Evolutionary conservation across 2,113 vertebrate species (phyloP), one percentile per base, ranked within the genome.

Genomic region (Peromyscus californicus): DNA sequence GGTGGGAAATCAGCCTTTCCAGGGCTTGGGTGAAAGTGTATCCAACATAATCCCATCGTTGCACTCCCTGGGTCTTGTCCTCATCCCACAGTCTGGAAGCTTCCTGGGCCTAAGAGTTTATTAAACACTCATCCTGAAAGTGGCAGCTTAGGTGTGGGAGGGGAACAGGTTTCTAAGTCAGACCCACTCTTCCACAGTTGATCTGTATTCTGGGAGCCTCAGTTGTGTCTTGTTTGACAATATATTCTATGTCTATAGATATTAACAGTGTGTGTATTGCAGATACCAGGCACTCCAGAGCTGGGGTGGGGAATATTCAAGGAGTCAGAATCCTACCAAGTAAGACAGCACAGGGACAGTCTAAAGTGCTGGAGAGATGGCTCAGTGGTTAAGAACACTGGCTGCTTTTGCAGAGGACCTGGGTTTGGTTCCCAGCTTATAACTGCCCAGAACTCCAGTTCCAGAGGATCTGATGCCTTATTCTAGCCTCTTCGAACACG

Each of bases 111-210:
- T 31, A 24, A 90, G 39, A 51, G 33, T 61, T 76, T 76, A 65
- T 51, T 92, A 13, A 61, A 33, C 72, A 24, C 42, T 89, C 45
- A 79, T 74, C 48, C 57, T 67, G 10, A 69, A 69, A 96, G 67
- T 36, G 48, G 83, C 88, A 70, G 39, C 33, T 90, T 31, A 61
- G 26, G 17, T 72, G 42, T 79, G 74, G 29, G n/a, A 79, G 72
- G 85, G 57, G 45, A 78, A 89, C 95, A 39, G 39, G 48, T 33
- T 89, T 83, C 78, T 82, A 45, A 86, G 65, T 95, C 65, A 87
- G 36, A 80, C 24, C 57, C 51, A 65, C 54, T 78, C 94, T 63
- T 54, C 29, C 90, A 65, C 5, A 67, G 67, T 74, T 69, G n/a
- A 33, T 54, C 67, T 83, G 42, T 63, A 57, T 79, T 76, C 69